A percentile compares a stretch with the other conserved stretches of the same genome.
Conservation (phyloP, 2,888 invertebrate species). For the Hipparchia semele region DNA sequence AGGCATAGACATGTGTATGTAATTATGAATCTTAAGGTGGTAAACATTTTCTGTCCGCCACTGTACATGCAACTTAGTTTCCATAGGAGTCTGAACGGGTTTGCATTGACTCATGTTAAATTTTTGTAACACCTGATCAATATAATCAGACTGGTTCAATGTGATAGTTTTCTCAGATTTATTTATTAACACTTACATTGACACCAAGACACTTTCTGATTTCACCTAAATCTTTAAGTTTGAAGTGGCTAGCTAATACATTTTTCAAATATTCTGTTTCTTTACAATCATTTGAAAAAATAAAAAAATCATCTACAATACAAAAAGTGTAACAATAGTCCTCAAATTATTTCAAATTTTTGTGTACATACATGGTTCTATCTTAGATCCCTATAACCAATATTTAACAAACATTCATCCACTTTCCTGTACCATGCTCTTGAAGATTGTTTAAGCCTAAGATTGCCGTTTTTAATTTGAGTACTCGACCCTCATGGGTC, state of each 20-base stretch:
- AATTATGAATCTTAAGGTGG: too few species aligned
- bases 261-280: constrained; percentile 1
- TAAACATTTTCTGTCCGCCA: too few species aligned
- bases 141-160: too few species aligned
- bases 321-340: constrained; percentile 9
- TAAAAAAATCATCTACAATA: constrained; percentile 11
- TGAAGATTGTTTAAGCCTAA: not conserved
- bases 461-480: not conserved
- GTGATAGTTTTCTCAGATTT: not conserved
- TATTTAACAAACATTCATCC: not conserved
- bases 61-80: constrained; percentile 31
- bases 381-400: not conserved
- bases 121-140: too few species aligned
- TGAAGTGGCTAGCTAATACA: not conserved
- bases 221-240: constrained; percentile 10
- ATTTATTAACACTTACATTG: constrained; percentile 15
- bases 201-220: constrained; percentile 9
- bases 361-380: constrained; percentile 19
- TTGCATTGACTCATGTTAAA: constrained; percentile 41
- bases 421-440: constrained; percentile 1
- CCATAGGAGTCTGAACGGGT: constrained; percentile 40
- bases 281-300: constrained; percentile 10
- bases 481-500: not conserved
- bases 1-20: too few species aligned
- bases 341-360: not conserved